phyloP scores from a whole-genome alignment of 37 sponge, comb jelly and placozoan genomes.

The Theonella swinhoei region DNA sequence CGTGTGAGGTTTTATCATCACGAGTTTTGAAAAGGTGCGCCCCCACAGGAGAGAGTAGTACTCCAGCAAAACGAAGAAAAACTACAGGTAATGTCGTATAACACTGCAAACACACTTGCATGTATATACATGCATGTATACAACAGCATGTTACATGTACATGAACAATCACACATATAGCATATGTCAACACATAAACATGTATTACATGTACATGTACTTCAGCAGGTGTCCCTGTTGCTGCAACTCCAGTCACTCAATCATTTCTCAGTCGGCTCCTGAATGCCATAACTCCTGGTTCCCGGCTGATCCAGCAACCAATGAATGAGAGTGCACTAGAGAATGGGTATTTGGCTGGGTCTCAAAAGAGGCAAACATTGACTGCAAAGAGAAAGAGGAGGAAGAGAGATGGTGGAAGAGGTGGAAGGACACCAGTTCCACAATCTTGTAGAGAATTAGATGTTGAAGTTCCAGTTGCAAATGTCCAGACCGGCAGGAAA shows the following conservation, averaged over 20 bases:
- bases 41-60: not conserved
- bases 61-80: not conserved
- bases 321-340: not conserved
- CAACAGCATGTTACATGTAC: too few species aligned
- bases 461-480: not conserved
- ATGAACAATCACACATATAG: too few species aligned
- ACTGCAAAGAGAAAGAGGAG: too few species aligned
- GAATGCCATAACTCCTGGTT: not conserved
- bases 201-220: not conserved
- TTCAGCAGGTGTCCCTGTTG: not conserved
- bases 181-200: too few species aligned
- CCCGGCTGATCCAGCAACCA: not conserved
- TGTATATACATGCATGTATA: too few species aligned
- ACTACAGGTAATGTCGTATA: not conserved
- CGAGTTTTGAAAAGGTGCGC: not conserved
- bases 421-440: not conserved
- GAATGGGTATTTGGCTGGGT: too few species aligned
- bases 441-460: not conserved
- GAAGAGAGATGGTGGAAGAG: not conserved
- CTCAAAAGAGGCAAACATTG: too few species aligned
- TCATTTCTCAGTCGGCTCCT: not conserved
- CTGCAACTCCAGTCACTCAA: not conserved
- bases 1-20: not conserved
- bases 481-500: not conserved
- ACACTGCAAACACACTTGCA: too few species aligned